Evolutionary conservation across 2,797 vertebrate species (phyloP).

Genomic region (Rhinella marina): DNA sequence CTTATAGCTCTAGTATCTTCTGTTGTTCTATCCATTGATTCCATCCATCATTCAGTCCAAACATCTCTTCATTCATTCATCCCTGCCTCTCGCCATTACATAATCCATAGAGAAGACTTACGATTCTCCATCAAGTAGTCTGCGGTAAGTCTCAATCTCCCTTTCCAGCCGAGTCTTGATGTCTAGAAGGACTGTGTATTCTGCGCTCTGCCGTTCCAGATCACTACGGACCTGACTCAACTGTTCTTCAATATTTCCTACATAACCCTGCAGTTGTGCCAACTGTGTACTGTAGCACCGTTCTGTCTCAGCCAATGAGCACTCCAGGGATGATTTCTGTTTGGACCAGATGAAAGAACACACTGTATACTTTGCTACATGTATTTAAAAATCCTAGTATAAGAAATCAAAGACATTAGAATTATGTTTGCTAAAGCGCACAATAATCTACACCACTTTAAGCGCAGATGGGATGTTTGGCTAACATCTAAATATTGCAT

Average conservation of each 20-base stretch:
- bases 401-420: not conserved
- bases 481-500: too few species aligned
- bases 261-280: conserved; percentile 66
- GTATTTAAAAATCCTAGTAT: not conserved
- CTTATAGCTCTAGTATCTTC: not conserved
- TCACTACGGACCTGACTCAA: conserved; percentile 21
- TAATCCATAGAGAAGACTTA: not conserved
- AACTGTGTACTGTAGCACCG: conserved; percentile 66
- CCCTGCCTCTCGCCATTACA: too few species aligned
- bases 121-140: conserved; percentile 75
- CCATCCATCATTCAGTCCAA: not conserved
- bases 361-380: not conserved
- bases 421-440: too few species aligned
- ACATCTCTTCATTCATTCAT: not conserved
- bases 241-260: conserved; percentile 55
- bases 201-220: conserved; percentile 18
- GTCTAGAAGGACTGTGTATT: conserved; percentile 71
- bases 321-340: conserved; percentile 39
- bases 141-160: conserved; percentile 74
- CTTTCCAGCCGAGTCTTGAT: conserved; percentile 73
- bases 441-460: too few species aligned
- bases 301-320: conserved; percentile 66
- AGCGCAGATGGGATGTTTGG: too few species aligned
- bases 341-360: not conserved
- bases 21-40: not conserved